Evolutionary conservation across 2,888 invertebrate species (phyloP), one percentile per base, ranked within the genome.

Genomic region (Erebia epiphron): DNA sequence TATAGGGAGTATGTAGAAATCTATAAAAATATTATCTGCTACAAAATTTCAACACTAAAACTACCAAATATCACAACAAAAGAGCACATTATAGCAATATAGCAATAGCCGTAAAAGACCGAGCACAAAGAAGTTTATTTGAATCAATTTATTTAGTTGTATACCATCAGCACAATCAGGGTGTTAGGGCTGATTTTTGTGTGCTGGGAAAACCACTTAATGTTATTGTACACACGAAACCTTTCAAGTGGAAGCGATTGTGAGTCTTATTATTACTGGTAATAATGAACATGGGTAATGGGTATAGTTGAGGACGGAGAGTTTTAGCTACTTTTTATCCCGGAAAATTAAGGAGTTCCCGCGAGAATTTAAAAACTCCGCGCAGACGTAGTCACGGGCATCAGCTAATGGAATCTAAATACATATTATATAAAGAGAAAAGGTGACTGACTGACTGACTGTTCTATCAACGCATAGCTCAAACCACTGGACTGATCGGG

Each of bases 151-250:
- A 61, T 61, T 61, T 61, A 43, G 43, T 41, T 43, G 43, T 61
- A 43, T n/a, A 13, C 56, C 41, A 61, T 18, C 43, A 18, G 16
- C 13, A 61, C 16, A 43, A 61, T 43, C 61, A 11, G 61, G 18
- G 49, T 68, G 58, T 61, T 69, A 74, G 69, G 69, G 68, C 61
- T 67, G 71, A 58, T 65, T 74, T 64, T 75, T 64, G 73, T 73
- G 72, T 74, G 75, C 73, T 67, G 49, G 73, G 57, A 70, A 75
- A 72, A 70, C 73, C 75, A 75, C 73, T 72, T 75, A 72, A 50
- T 49, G 10, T 66, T 65, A 70, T n/a, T 26, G 49, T 49, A 49
- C 16, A 26, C 52, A 35, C 49, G 18, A 54, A 50, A 60, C 54
- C 49, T 46, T 66, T 56, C 50, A 52, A 54, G 49, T 52, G 26